Evolutionary conservation across 2,888 invertebrate species (phyloP).

Genomic region (Macrophya alboannulata): DNA sequence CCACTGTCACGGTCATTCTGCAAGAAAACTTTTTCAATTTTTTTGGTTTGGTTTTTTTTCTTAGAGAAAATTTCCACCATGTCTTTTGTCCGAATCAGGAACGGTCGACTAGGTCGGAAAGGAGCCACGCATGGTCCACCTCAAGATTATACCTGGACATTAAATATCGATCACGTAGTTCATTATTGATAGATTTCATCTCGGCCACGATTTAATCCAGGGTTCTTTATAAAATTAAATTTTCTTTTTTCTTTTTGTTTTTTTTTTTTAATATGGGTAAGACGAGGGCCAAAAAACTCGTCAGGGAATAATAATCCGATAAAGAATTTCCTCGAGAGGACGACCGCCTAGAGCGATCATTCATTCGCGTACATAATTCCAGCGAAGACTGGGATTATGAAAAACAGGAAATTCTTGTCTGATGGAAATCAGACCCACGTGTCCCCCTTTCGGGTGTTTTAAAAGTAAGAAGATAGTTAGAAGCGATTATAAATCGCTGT

Average conservation of each 20-base stretch:
- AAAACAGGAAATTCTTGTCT: slow-evolving; percentile 18
- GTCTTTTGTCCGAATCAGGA: slow-evolving; percentile 26
- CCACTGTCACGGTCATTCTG: slow-evolving; percentile 63
- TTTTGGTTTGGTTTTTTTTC: slow-evolving; percentile 8
- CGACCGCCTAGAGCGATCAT: slow-evolving; percentile 35
- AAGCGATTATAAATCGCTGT: background rate
- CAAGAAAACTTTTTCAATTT: background rate
- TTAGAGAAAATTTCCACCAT: background rate
- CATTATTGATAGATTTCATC: slow-evolving; percentile 25
- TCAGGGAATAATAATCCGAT: slow-evolving; percentile 25
- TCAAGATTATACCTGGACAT: background rate
- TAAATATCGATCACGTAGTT: slow-evolving; percentile 15
- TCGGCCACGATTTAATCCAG: background rate
- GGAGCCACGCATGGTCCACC: background rate
- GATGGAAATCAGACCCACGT: slow-evolving; percentile 28
- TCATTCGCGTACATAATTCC: slow-evolving; percentile 30
- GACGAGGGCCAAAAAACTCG: slow-evolving; percentile 2
- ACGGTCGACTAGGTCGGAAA: slow-evolving; percentile 41
- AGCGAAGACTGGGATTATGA: background rate
- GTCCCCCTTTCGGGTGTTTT: background rate
- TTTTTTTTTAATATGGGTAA: slow-evolving; percentile 11
- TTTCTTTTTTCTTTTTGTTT: no score
- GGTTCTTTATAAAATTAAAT: slow-evolving; percentile 20
- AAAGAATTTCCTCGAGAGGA: slow-evolving; percentile 16
- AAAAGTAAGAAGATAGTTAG: background rate